Base-by-base conservation (phyloP, 2,888 invertebrate genomes). In the Oscheius myriophilus region DNA sequence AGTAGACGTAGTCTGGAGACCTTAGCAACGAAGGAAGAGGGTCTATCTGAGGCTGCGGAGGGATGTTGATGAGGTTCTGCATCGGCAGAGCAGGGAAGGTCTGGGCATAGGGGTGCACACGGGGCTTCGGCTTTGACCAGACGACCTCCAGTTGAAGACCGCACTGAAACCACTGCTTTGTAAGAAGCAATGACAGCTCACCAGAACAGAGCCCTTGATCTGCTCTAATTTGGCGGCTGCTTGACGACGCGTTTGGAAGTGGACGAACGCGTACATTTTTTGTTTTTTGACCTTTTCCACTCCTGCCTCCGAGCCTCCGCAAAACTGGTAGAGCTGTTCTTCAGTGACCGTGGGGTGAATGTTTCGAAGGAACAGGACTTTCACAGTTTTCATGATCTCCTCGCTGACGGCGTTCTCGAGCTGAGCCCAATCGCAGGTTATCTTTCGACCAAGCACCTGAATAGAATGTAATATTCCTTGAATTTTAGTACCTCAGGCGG, bases 381-480 rank as follows among this genome's bases (percentile, higher is more conserved):
- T 51, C 11, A 66, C 66, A 45, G 54, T 18, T 33, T 58, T 66
- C 66, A 66, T 57, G 14, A 66, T 39, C 18, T 66, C 66, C 12
- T 66, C 66, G n/a, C 57, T 25, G 1, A 66, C 57, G 12, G 33
- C 51, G 1, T 41, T 45, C 49, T 66, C 66, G 14, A 51, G 26
- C 43, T 66, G 66, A 39, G 66, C 66, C 66, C 66, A 66, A 39
- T 66, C 66, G 33, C 66, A 66, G 18, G 57, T 55, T n/a, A 66
- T 55, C 16, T 25, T 46, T 33, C 58, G 16, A 16, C 66, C 66
- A 7, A 55, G 33, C 23, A 65, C 26, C 65, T 65, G n/a, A 23
- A 55, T 39, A 39, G 2, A 52, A 41, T 1, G n/a, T 18, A 23
- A 9, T 2, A 16, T 25, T 16, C n/a, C n/a, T n/a, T n/a, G n/a